A percentile compares a stretch with the other conserved stretches of the same genome.
Conservation (phyloP, 1,140 invertebrate genomes). For the Leptinotarsa undecemlineata region DNA sequence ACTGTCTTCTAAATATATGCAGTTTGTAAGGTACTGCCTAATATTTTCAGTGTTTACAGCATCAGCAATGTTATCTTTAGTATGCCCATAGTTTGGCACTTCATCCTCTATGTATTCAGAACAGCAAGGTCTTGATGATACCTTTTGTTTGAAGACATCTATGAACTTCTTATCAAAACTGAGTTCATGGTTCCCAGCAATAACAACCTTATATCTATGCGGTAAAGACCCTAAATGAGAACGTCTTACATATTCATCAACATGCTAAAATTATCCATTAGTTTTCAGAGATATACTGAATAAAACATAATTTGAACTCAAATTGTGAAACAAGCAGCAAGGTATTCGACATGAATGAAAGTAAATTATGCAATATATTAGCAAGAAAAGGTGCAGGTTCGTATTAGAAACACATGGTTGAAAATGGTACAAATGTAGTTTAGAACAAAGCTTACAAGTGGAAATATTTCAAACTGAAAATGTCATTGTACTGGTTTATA, state of each 20-base stretch:
- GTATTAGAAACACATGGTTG: no score
- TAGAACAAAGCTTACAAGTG: no score
- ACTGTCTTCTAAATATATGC: conserved; percentile 78
- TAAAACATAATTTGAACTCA: no score
- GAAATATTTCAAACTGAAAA: no score
- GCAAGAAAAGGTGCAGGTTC: no score
- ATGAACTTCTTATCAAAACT: conserved; percentile 78
- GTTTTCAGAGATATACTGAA: not conserved
- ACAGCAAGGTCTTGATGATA: conserved; percentile 51
- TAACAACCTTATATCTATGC: conserved; percentile 84
- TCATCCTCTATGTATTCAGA: conserved; percentile 63
- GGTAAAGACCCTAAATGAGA: conserved; percentile 65
- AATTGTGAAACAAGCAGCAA: no score
- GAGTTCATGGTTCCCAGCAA: conserved; percentile 88
- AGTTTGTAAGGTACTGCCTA: conserved; percentile 73
- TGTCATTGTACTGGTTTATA: no score
- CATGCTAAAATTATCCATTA: not conserved
- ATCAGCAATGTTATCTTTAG: conserved; percentile 65
- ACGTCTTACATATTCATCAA: no score
- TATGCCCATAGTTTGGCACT: conserved; percentile 70
- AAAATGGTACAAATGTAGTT: no score
- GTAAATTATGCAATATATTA: no score
- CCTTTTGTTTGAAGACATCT: conserved; percentile 60
- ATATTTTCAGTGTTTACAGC: conserved; percentile 68
- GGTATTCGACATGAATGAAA: no score